Conservation (phyloP, 23 tunicate species). For the Clavelina lepadiformis region DNA sequence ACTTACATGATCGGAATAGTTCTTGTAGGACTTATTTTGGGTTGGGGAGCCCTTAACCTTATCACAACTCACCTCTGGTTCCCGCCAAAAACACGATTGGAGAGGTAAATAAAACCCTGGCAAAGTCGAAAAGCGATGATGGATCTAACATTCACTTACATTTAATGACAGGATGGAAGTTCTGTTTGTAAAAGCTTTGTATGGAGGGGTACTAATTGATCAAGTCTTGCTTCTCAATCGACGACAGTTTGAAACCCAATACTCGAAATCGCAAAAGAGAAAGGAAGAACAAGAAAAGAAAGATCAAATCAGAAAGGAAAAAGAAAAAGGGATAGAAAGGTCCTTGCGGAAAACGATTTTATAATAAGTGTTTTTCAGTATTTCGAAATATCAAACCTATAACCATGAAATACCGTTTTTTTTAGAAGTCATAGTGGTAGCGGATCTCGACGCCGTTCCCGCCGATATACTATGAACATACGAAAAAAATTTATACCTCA, state of each 20-base stretch:
- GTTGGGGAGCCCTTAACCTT: conserved; percentile 39
- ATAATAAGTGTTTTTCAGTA: not conserved
- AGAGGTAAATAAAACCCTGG: conserved; percentile 69
- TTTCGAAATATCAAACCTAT: too few relatives aligned
- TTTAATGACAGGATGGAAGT: conserved; percentile 89
- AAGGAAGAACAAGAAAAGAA: conserved; percentile 37
- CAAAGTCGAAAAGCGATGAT: too few relatives aligned
- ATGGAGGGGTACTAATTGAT: conserved; percentile 63
- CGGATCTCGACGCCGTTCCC: conserved; percentile 8
- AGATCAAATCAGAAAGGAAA: conserved; percentile 11
- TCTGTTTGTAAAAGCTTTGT: conserved; percentile 65
- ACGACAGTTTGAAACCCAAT: conserved; percentile 55
- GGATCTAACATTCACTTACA: too few relatives aligned
- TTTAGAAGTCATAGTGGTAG: conserved; percentile 10
- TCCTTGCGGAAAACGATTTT: not conserved
- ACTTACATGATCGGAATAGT: not conserved
- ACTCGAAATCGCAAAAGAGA: conserved; percentile 29
- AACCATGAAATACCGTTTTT: too few relatives aligned
- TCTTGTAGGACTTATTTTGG: conserved; percentile 48
- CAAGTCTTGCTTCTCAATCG: conserved; percentile 63
- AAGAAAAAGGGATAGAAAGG: conserved; percentile 12
- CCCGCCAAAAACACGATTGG: conserved; percentile 30
- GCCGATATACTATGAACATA: conserved; percentile 51
- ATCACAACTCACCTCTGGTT: conserved; percentile 52
- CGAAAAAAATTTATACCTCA: conserved; percentile 68